These are phyloP conservation scores for Gila robusta DNA, from an alignment of 2,797 vertebrate species.

Conservation along the genomic window DNA sequence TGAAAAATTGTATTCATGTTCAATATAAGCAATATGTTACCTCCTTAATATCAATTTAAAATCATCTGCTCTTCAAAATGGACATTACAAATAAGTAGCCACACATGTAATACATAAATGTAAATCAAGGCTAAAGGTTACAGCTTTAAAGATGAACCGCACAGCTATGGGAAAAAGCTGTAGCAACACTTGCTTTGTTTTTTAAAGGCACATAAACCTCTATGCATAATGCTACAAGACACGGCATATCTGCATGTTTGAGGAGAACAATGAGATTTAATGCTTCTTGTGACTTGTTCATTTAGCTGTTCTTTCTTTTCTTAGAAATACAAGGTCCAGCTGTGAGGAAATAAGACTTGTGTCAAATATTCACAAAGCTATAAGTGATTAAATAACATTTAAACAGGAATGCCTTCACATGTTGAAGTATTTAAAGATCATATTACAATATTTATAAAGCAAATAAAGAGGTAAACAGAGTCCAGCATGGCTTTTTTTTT, in stretches of 20 bases:
- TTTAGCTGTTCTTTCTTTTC: neutral
- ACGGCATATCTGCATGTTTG: slow-evolving; percentile 41
- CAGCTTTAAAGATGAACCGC: slow-evolving; percentile 54
- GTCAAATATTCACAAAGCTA: neutral
- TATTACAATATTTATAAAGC: neutral
- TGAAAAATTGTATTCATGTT: neutral
- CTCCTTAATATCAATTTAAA: neutral
- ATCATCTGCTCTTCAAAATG: neutral
- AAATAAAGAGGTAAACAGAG: slow-evolving; percentile 24
- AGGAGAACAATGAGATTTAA: slow-evolving; percentile 42
- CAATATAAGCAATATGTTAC: neutral
- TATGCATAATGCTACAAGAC: slow-evolving; percentile 70
- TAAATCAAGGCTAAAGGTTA: slow-evolving; percentile 12
- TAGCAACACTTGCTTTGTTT: slow-evolving; percentile 68
- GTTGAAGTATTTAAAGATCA: neutral
- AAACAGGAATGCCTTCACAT: slow-evolving; percentile 15
- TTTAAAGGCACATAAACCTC: slow-evolving; percentile 81
- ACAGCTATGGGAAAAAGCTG: slow-evolving; percentile 72
- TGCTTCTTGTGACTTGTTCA: slow-evolving; percentile 28
- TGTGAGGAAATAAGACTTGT: neutral
- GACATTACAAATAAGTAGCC: slow-evolving; percentile 15
- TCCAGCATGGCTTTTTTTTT: slow-evolving; percentile 31
- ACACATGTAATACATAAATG: neutral
- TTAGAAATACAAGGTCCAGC: neutral
- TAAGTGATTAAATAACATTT: neutral